Evolutionary conservation across 2,888 invertebrate genomes (phyloP).

Genomic region (Syrphus vitripennis): DNA sequence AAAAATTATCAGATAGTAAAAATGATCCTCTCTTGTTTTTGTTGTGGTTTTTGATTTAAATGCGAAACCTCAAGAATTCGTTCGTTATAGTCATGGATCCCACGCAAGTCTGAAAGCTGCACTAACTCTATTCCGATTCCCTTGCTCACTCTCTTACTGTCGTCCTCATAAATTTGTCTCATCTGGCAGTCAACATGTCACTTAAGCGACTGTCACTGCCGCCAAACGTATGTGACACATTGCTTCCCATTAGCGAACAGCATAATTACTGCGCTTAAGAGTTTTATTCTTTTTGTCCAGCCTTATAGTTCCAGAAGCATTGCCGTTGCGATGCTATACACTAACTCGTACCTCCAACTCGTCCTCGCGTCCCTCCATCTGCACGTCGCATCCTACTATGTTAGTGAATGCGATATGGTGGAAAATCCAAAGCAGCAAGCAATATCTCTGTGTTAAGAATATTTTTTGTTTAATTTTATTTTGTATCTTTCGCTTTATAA

Average conservation of each 20-base stretch:
- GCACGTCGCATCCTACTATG: not conserved
- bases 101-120: constrained; percentile 60
- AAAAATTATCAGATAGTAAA: constrained; percentile 26
- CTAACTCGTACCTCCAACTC: not conserved
- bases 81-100: constrained; percentile 36
- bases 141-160: constrained; percentile 17
- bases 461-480: constrained; percentile 23
- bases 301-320: constrained; percentile 11
- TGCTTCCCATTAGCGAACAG: constrained; percentile 71
- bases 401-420: not conserved
- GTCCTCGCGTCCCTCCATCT: not conserved
- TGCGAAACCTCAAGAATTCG: constrained; percentile 47
- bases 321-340: constrained; percentile 26
- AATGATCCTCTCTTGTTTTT: not conserved
- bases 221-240: constrained; percentile 71
- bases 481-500: constrained; percentile 49
- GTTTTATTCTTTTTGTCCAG: constrained; percentile 51
- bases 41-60: constrained; percentile 27
- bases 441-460: constrained; percentile 49
- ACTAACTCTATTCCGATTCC: constrained; percentile 35
- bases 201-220: constrained; percentile 70
- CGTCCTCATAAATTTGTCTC: constrained; percentile 68
- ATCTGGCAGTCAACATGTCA: constrained; percentile 70
- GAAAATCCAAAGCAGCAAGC: constrained; percentile 49
- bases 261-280: constrained; percentile 68